Evolutionary conservation across 2,888 invertebrate species (phyloP).

Genomic region (Ichneumoninae sp.): DNA sequence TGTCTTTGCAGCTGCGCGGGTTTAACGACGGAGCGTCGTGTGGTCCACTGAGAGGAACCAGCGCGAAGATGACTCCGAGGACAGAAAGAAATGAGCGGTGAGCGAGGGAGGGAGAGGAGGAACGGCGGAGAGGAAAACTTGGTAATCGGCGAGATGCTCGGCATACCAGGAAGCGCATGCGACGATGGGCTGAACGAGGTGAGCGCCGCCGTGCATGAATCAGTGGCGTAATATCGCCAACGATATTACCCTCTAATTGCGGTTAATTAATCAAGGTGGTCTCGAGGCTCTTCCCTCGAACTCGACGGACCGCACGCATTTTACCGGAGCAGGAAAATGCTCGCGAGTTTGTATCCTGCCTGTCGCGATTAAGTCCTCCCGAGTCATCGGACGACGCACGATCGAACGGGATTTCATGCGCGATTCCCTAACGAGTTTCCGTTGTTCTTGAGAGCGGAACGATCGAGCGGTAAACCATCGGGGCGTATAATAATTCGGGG

Average conservation of each 20-base stretch:
- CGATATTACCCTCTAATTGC: conserved; percentile 67
- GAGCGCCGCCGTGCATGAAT: conserved; percentile 56
- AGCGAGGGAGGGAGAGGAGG: background rate
- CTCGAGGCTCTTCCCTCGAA: conserved; percentile 44
- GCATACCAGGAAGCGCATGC: conserved; percentile 42
- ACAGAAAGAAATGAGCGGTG: conserved; percentile 21
- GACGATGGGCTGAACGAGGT: conserved; percentile 31
- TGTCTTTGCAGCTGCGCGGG: conserved; percentile 53
- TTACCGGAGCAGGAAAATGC: conserved; percentile 19
- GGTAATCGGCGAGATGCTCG: conserved; percentile 54
- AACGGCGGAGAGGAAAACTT: conserved; percentile 51
- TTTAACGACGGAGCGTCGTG: conserved; percentile 52
- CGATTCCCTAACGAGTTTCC: conserved; percentile 1
- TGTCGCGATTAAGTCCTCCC: background rate
- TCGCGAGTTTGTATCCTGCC: background rate
- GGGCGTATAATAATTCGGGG: background rate
- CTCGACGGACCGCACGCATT: conserved; percentile 22
- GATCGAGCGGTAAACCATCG: background rate
- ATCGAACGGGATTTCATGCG: background rate
- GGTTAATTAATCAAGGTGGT: conserved; percentile 65
- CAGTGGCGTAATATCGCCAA: conserved; percentile 60
- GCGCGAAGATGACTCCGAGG: conserved; percentile 39
- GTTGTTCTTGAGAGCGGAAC: background rate
- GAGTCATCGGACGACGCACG: background rate
- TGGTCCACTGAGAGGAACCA: conserved; percentile 50